Percentiles rank a stretch among this genome's conserved stretches.
phyloP scores from a whole-genome alignment of 2,113 vertebrate species.

The Brienomyrus brachyistius region DNA sequence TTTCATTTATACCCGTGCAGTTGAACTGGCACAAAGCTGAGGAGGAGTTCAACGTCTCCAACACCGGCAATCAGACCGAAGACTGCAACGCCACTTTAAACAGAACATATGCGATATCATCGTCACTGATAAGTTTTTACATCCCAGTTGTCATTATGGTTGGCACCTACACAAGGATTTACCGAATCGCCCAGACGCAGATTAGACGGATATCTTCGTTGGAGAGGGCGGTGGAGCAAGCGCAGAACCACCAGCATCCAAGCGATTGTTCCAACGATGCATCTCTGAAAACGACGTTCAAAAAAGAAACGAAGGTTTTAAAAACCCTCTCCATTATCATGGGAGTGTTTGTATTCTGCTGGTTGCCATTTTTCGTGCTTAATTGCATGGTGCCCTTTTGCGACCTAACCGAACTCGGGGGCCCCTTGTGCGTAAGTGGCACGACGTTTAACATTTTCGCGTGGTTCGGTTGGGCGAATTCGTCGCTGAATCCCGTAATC shows the following conservation, averaged over 20 bases:
- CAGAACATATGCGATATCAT: slow-evolving; percentile 61
- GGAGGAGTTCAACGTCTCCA: slow-evolving; percentile 3
- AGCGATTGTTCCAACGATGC: slow-evolving; percentile 48
- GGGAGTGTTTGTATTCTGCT: slow-evolving; percentile 76
- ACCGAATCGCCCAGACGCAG: slow-evolving; percentile 70
- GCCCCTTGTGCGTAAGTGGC: slow-evolving; percentile 56
- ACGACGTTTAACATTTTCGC: slow-evolving; percentile 71
- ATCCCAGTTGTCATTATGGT: slow-evolving; percentile 71
- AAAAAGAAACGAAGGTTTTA: slow-evolving; percentile 69
- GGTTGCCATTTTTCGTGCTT: slow-evolving; percentile 74
- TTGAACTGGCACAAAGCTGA: slow-evolving; percentile 65
- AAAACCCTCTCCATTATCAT: slow-evolving; percentile 74
- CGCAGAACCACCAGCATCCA: slow-evolving; percentile 29
- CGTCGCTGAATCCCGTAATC: slow-evolving; percentile 69
- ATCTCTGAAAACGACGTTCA: slow-evolving; percentile 60
- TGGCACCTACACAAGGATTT: slow-evolving; percentile 69
- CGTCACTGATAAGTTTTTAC: slow-evolving; percentile 51
- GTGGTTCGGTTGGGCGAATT: slow-evolving; percentile 77
- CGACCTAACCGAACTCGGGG: slow-evolving; percentile 29
- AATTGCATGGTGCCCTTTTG: slow-evolving; percentile 76
- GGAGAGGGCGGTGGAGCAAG: slow-evolving; percentile 56
- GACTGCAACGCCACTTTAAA: slow-evolving; percentile 66
- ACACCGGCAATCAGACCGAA: slow-evolving; percentile 18
- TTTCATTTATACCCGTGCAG: slow-evolving; percentile 60
- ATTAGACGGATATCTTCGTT: slow-evolving; percentile 65